phyloP scores from a whole-genome alignment of 2,797 vertebrate genomes.

The Hirundo rustica region DNA sequence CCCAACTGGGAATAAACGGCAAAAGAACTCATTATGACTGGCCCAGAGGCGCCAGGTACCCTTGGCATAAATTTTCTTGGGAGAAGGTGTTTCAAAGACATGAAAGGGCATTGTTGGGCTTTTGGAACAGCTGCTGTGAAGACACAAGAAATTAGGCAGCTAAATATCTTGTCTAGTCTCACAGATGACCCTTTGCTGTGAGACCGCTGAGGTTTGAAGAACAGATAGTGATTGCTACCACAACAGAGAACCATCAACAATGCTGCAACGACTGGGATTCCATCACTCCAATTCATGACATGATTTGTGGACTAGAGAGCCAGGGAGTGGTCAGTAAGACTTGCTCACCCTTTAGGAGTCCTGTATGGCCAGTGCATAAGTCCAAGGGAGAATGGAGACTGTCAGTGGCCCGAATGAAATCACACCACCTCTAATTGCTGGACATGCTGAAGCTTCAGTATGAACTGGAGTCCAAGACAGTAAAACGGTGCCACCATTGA shows the following conservation, averaged over 20 bases:
- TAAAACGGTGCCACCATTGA: background rate
- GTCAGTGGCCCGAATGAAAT: background rate
- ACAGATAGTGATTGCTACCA: background rate
- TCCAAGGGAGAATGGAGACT: background rate
- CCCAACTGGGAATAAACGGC: background rate
- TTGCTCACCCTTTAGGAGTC: background rate
- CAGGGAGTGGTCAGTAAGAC: background rate
- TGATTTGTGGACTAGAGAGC: background rate
- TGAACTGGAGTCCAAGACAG: background rate
- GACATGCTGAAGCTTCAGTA: background rate
- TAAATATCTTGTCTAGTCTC: background rate
- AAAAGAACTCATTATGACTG: background rate
- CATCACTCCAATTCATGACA: no score
- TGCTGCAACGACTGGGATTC: background rate
- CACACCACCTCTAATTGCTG: background rate
- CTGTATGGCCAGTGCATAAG: background rate
- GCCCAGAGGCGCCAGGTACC: background rate
- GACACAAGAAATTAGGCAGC: background rate
- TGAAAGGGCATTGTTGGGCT: background rate
- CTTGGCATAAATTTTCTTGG: background rate
- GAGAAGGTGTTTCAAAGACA: background rate
- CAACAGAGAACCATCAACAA: background rate
- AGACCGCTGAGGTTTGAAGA: background rate
- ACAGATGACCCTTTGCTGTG: background rate
- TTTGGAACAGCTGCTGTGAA: background rate